These are phyloP conservation scores for Drosophila mayaguana DNA, from an alignment of 2,888 invertebrate genomes.

Conservation along the genomic window DNA sequence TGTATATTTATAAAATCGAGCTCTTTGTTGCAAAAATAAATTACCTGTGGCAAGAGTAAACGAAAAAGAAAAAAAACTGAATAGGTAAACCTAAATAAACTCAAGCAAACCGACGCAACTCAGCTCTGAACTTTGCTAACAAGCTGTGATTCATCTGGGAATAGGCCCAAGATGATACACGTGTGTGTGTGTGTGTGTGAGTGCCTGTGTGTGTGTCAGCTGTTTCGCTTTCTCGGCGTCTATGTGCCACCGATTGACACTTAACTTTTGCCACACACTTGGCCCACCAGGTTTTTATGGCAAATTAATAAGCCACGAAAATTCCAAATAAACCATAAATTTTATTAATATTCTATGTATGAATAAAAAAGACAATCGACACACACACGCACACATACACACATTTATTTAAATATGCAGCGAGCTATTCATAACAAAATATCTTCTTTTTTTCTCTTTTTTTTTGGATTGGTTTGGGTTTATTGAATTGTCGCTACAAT, in stretches of 20 bases:
- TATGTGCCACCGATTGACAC: conserved; percentile 61
- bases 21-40: not conserved
- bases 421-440: conserved; percentile 43
- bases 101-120: not conserved
- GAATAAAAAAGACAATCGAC: conserved; percentile 43
- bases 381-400: conserved; percentile 14
- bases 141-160: conserved; percentile 26
- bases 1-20: not conserved
- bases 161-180: conserved; percentile 3
- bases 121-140: not conserved
- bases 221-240: conserved; percentile 32
- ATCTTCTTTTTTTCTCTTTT: conserved; percentile 4
- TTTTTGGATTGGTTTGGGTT: conserved; percentile 7
- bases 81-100: conserved; percentile 2
- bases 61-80: not conserved
- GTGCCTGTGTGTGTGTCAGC: not conserved
- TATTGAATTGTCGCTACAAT: conserved; percentile 66
- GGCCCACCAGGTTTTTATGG: conserved; percentile 70
- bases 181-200: not conserved
- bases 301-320: conserved; percentile 71
- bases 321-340: conserved; percentile 78
- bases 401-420: conserved; percentile 36
- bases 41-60: conserved; percentile 2
- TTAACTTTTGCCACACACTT: conserved; percentile 63
- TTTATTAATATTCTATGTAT: conserved; percentile 71